Evolutionary conservation across 2,888 invertebrate species (phyloP).

Genomic region (Allolobophora icterica): DNA sequence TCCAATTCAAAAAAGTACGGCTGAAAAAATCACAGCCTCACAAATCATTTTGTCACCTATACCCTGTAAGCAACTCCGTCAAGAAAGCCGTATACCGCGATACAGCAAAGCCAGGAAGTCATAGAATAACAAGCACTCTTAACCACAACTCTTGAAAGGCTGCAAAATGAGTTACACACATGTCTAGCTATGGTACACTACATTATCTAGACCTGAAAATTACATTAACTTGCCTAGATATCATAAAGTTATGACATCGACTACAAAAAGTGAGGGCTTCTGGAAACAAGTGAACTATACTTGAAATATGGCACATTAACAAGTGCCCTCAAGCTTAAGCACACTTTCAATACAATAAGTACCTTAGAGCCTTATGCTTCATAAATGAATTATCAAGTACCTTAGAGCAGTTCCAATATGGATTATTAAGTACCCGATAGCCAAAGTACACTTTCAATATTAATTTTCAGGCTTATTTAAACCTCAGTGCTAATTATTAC

Average conservation of each 20-base stretch:
- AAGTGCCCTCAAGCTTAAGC: not conserved
- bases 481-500: too few relatives aligned
- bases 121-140: not conserved
- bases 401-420: not conserved
- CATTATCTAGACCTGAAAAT: constrained; percentile 4
- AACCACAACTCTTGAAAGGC: constrained; percentile 7
- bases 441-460: too few relatives aligned
- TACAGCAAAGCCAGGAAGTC: not conserved
- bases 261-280: not conserved
- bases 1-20: not conserved
- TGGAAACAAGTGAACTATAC: not conserved
- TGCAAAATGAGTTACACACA: not conserved
- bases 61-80: not conserved
- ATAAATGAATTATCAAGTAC: not conserved
- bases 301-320: not conserved
- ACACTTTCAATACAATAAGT: not conserved
- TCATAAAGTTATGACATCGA: not conserved
- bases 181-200: not conserved
- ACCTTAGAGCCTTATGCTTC: not conserved
- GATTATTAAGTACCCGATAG: too few relatives aligned
- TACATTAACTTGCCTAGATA: not conserved
- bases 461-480: too few relatives aligned
- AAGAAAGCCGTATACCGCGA: not conserved
- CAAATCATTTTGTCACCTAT: not conserved
- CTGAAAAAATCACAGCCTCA: not conserved